A percentile compares a stretch with the other conserved stretches of the same genome.
Evolutionary conservation across 2,888 invertebrate genomes (phyloP).

Genomic region (Nemapogon koenigi): DNA sequence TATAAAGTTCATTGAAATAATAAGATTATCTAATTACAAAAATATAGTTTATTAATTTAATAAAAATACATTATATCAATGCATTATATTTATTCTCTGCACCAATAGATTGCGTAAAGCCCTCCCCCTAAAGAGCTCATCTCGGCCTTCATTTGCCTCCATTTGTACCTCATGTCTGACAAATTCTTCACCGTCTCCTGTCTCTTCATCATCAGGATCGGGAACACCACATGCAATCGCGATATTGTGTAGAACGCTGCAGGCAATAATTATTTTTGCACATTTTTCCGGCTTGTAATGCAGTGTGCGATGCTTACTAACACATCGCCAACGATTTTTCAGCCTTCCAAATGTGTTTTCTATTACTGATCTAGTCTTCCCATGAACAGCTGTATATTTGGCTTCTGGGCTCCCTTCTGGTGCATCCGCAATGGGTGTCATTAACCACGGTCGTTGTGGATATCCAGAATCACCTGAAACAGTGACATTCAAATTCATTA

Average conservation of each 20-base stretch:
- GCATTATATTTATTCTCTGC: no score
- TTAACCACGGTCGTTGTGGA: conserved; percentile 16
- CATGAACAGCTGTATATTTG: conserved; percentile 10
- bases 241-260: conserved; percentile 16
- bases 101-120: no score
- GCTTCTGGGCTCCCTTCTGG: conserved; percentile 12
- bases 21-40: no score
- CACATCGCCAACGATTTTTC: conserved; percentile 16
- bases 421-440: conserved; percentile 15
- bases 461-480: conserved; percentile 16
- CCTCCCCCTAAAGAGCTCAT: no score
- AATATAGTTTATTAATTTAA: no score
- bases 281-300: conserved; percentile 15
- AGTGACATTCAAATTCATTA: not conserved
- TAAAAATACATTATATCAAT: no score
- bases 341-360: conserved; percentile 15
- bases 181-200: no score
- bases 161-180: no score
- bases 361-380: conserved; percentile 11
- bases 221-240: conserved; percentile 1
- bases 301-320: conserved; percentile 14
- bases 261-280: conserved; percentile 16
- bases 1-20: no score
- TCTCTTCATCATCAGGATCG: no score
- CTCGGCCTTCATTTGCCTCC: no score